Evolutionary conservation across 2,113 vertebrate species (phyloP).

Genomic region (Gambusia holbrooki): DNA sequence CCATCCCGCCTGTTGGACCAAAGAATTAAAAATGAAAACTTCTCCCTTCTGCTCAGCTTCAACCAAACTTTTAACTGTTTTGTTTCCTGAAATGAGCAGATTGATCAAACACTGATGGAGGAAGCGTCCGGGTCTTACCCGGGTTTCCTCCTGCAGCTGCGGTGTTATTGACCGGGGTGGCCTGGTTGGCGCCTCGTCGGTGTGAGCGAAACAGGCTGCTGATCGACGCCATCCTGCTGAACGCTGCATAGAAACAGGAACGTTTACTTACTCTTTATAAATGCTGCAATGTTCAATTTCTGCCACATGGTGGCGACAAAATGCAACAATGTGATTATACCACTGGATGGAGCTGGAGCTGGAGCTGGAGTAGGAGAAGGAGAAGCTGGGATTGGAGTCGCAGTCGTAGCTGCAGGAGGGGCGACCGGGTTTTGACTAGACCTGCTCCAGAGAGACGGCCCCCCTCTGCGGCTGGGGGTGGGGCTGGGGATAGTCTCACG

Average conservation of each 20-base stretch:
- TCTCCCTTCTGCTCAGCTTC: neutral
- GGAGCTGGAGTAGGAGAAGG: slow-evolving; percentile 13
- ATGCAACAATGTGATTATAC: slow-evolving; percentile 14
- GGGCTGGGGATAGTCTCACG: slow-evolving; percentile 48
- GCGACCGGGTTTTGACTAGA: slow-evolving; percentile 53
- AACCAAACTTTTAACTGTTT: neutral
- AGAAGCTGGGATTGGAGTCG: neutral
- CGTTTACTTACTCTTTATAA: neutral
- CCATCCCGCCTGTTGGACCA: slow-evolving; percentile 61
- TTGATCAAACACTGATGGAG: neutral
- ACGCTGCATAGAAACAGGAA: slow-evolving; percentile 40
- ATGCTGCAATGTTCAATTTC: neutral
- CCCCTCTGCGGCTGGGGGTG: slow-evolving; percentile 51
- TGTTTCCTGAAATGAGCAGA: neutral
- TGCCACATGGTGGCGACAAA: neutral
- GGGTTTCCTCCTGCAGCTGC: slow-evolving; percentile 36
- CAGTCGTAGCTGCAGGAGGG: neutral
- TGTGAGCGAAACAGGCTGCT: slow-evolving; percentile 72
- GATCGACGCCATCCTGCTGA: slow-evolving; percentile 73
- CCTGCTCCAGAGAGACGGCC: slow-evolving; percentile 62
- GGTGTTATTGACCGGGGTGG: slow-evolving; percentile 17
- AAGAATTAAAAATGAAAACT: neutral
- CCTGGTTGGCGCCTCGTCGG: slow-evolving; percentile 52
- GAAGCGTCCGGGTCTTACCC: slow-evolving; percentile 46
- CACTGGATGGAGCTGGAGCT: slow-evolving; percentile 39